A percentile compares a stretch with the other conserved stretches of the same genome.
phyloP scores from a whole-genome alignment of 2,888 invertebrate genomes.

The Nematopogon swammerdamellus region DNA sequence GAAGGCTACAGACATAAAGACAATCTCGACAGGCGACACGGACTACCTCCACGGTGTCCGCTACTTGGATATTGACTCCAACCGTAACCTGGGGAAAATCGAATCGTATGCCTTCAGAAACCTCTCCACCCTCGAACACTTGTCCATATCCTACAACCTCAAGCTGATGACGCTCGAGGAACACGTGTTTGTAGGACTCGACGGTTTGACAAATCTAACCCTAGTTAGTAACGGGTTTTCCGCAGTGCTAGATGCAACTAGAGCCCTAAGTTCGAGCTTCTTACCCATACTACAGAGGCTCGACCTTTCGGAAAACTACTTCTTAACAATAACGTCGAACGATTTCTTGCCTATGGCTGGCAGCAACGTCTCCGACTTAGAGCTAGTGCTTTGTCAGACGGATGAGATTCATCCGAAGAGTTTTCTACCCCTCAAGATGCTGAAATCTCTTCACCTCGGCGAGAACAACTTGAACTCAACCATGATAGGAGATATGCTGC shows the following conservation, averaged over 20 bases:
- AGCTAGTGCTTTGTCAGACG: conserved; percentile 49
- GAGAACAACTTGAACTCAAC: conserved; percentile 50
- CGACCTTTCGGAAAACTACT: conserved; percentile 52
- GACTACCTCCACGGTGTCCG: conserved; percentile 29
- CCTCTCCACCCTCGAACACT: conserved; percentile 38
- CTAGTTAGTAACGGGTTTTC: conserved; percentile 55
- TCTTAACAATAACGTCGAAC: conserved; percentile 33
- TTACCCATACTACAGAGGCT: conserved; percentile 44
- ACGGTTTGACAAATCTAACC: conserved; percentile 41
- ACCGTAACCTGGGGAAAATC: conserved; percentile 43
- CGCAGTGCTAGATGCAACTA: conserved; percentile 35
- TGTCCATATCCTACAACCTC: conserved; percentile 56
- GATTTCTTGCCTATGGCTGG: conserved; percentile 46
- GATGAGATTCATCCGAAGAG: conserved; percentile 49
- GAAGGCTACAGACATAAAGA: conserved; percentile 43
- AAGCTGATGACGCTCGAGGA: conserved; percentile 36
- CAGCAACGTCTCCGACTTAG: conserved; percentile 35
- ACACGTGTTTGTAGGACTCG: conserved; percentile 47
- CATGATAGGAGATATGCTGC: conserved; percentile 36
- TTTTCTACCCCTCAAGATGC: conserved; percentile 38
- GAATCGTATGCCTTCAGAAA: conserved; percentile 46
- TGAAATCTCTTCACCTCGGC: conserved; percentile 44
- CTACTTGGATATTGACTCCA: conserved; percentile 51
- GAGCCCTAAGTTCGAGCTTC: conserved; percentile 32
- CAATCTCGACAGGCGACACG: conserved; percentile 39